Evolutionary conservation across 2,113 vertebrate genomes (phyloP), one percentile per base, ranked within the genome.

Genomic region (Morone chrysops): DNA sequence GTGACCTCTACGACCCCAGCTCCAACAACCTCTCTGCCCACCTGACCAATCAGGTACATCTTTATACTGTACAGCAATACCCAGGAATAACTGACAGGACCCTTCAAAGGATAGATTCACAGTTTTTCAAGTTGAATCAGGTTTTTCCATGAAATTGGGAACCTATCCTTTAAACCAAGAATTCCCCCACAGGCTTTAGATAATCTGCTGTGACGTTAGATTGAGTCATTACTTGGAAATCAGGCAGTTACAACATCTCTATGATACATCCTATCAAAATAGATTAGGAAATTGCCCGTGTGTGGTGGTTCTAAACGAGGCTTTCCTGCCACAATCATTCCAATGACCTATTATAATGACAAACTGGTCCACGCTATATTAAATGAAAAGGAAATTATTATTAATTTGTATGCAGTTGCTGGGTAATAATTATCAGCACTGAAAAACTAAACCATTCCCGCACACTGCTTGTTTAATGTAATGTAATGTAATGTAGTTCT

Each of bases 1-100:
- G 97, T 38, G 91, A 93, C 86, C 80, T 81, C 20, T 98, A 97
- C 0, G 95, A 97, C 78, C 95, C 94, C 0, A 65, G 82, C 14
- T 97, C 97, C 25, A 93, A 92, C 2, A 96, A 97, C 78, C 96
- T 98, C 67, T 93, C 96, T 0, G 76, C 93, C 56, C 97, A 97
- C 70, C 75, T 97, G 78, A 97, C 96, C 89, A 98, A 97, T 16
- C 96, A 98, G 96, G 97, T 97, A 92, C 4, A 57, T n/a, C 36
- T 8, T 45, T 20, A 61, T 50, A 47, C 31, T 59, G 41, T 47
- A 11, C 12, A 69, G 4, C 47, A 62, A 66, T 20, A 9, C 56
- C 8, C 53, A 47, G 18, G 14, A 4, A 31, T 57, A 51, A 63
- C 13, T 66, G 51, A 11, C 40, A 47, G 47, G 22, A 31, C 31